Evolutionary conservation across 2,888 invertebrate species (phyloP).

Genomic region (Nomada hirtipes): DNA sequence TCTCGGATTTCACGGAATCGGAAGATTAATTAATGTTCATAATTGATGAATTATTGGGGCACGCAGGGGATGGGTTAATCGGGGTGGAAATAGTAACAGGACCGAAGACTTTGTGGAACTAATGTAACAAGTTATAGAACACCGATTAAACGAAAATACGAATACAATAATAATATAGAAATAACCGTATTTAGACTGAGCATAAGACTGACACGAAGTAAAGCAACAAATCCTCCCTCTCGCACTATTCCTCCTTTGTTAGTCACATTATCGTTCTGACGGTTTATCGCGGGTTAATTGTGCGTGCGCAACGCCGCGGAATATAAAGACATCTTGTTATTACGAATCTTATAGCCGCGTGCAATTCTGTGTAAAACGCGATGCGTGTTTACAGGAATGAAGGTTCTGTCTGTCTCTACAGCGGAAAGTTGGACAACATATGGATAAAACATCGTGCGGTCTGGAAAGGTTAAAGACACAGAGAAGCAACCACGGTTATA

Average conservation of each 20-base stretch:
- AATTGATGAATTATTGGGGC: too few relatives aligned
- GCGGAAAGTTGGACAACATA: constrained; percentile 11
- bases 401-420: not conserved
- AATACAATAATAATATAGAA: too few relatives aligned
- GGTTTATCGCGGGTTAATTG: constrained; percentile 15
- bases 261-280: not conserved
- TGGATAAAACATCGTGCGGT: constrained; percentile 9
- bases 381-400: constrained; percentile 11
- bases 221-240: constrained; percentile 6
- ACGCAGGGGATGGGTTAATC: too few relatives aligned
- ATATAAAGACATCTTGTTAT: constrained; percentile 32
- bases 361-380: constrained; percentile 6
- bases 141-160: too few relatives aligned
- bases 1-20: not conserved
- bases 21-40: not conserved
- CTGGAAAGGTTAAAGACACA: constrained; percentile 43
- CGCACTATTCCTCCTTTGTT: constrained; percentile 10
- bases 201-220: not conserved
- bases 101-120: too few relatives aligned
- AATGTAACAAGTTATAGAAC: too few relatives aligned
- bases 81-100: too few relatives aligned
- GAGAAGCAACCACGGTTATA: constrained; percentile 24
- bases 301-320: not conserved
- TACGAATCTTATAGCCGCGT: not conserved
- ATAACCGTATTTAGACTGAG: too few relatives aligned